phyloP scores from a whole-genome alignment of 1,140 invertebrate species.

The Eciton burchellii region DNA sequence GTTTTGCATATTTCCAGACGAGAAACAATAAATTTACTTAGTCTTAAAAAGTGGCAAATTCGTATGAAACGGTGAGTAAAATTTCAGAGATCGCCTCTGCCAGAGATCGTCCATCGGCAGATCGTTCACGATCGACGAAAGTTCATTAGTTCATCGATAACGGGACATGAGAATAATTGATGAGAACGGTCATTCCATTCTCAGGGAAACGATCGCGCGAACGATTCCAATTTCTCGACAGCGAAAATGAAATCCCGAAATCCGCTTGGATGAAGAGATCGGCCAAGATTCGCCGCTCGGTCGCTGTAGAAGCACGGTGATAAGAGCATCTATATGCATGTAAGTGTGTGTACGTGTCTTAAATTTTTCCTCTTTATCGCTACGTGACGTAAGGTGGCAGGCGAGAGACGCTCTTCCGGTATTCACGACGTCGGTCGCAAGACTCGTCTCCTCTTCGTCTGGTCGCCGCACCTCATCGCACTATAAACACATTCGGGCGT shows the following conservation, averaged over 20 bases:
- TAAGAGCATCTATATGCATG: constrained; percentile 58
- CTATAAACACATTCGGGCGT: constrained; percentile 5
- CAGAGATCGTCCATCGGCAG: too few relatives aligned
- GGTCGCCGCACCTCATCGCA: not conserved
- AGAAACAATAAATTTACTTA: too few relatives aligned
- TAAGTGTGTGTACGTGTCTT: constrained; percentile 17
- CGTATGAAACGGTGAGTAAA: too few relatives aligned
- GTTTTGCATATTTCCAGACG: too few relatives aligned
- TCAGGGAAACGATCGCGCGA: not conserved
- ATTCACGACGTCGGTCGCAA: constrained; percentile 36
- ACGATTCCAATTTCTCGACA: not conserved
- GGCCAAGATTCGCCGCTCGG: constrained; percentile 48
- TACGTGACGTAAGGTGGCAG: constrained; percentile 27
- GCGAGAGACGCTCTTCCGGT: constrained; percentile 43
- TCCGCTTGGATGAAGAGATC: constrained; percentile 43
- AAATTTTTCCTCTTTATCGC: constrained; percentile 31
- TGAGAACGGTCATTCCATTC: constrained; percentile 15
- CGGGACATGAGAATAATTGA: not conserved
- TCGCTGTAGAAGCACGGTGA: constrained; percentile 65
- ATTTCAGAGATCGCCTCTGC: too few relatives aligned
- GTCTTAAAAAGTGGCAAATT: too few relatives aligned
- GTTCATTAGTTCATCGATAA: too few relatives aligned
- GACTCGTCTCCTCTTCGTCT: constrained; percentile 41
- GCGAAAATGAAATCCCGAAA: constrained; percentile 52
- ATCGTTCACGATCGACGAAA: too few relatives aligned